phyloP scores from a whole-genome alignment of 1,140 invertebrate species.

The Idris sp. region DNA sequence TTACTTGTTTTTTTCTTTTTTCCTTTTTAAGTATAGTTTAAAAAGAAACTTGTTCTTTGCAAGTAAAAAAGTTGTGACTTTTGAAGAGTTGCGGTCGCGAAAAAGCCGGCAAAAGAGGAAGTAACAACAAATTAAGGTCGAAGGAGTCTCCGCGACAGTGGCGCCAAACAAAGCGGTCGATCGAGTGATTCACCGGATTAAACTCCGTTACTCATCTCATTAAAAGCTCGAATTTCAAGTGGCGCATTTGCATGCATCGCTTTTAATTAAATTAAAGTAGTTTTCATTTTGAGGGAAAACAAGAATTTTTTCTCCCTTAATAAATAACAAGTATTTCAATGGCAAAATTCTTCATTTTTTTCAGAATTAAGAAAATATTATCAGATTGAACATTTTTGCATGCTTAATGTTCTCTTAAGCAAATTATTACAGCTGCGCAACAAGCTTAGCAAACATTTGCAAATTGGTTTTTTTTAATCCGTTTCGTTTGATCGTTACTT shows the following conservation, averaged over 20 bases:
- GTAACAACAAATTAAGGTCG: slow-evolving; percentile 42
- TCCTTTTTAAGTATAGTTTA: too few relatives aligned
- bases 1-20: too few relatives aligned
- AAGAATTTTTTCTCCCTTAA: too few relatives aligned
- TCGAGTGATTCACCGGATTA: slow-evolving; percentile 50
- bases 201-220: slow-evolving; percentile 57
- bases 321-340: too few relatives aligned
- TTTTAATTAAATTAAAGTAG: slow-evolving; percentile 36
- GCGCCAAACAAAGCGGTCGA: slow-evolving; percentile 49
- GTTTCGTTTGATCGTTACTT: not conserved
- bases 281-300: slow-evolving; percentile 2
- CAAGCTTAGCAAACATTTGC: slow-evolving; percentile 5
- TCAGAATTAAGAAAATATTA: too few relatives aligned
- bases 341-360: not conserved
- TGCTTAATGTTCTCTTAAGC: slow-evolving; percentile 1
- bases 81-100: too few relatives aligned
- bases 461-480: slow-evolving; percentile 4
- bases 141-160: slow-evolving; percentile 26
- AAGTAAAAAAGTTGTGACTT: too few relatives aligned
- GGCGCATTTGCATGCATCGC: slow-evolving; percentile 28
- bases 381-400: too few relatives aligned
- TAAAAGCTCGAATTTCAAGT: slow-evolving; percentile 44
- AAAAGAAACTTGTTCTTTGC: too few relatives aligned
- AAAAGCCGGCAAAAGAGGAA: not conserved
- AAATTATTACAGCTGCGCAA: slow-evolving; percentile 21